A percentile compares a stretch with the other conserved stretches of the same genome.
phyloP scores from a whole-genome alignment of 1,140 invertebrate species.

The Mylabris phalerata region DNA sequence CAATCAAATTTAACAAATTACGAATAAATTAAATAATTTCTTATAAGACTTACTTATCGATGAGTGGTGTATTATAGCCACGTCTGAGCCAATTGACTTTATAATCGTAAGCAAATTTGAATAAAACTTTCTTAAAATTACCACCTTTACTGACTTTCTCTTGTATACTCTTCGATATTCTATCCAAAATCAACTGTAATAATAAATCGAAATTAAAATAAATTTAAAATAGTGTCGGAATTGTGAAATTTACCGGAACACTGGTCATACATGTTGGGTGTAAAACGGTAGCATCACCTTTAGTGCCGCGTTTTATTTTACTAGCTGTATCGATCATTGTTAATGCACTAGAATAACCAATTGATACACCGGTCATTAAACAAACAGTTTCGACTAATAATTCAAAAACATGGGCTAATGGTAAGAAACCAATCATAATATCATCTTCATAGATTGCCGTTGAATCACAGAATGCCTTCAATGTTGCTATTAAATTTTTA shows the following conservation, averaged over 20 bases:
- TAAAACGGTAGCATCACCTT: slow-evolving; percentile 84
- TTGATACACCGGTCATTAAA: slow-evolving; percentile 76
- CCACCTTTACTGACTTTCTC: slow-evolving; percentile 80
- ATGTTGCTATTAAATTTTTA: slow-evolving; percentile 80
- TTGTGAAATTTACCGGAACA: slow-evolving; percentile 68
- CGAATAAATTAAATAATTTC: background rate
- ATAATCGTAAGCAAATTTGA: slow-evolving; percentile 89
- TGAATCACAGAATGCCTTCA: slow-evolving; percentile 80
- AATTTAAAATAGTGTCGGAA: background rate
- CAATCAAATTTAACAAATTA: slow-evolving; percentile 24
- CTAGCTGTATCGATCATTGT: slow-evolving; percentile 94
- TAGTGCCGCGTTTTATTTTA: slow-evolving; percentile 89
- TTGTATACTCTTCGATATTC: slow-evolving; percentile 91
- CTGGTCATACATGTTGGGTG: slow-evolving; percentile 90
- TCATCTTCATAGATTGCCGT: slow-evolving; percentile 68
- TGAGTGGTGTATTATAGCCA: slow-evolving; percentile 76
- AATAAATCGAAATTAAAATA: background rate
- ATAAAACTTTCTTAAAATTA: slow-evolving; percentile 67
- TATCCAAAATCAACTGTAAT: slow-evolving; percentile 80
- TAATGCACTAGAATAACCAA: slow-evolving; percentile 93
- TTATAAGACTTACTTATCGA: slow-evolving; percentile 53
- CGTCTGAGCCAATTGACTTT: slow-evolving; percentile 77
- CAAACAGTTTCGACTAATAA: slow-evolving; percentile 72
- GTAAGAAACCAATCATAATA: slow-evolving; percentile 90
- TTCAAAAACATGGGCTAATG: slow-evolving; percentile 96